Conservation (phyloP, 1,140 invertebrate genomes). For the Meloidogyne floridensis region DNA sequence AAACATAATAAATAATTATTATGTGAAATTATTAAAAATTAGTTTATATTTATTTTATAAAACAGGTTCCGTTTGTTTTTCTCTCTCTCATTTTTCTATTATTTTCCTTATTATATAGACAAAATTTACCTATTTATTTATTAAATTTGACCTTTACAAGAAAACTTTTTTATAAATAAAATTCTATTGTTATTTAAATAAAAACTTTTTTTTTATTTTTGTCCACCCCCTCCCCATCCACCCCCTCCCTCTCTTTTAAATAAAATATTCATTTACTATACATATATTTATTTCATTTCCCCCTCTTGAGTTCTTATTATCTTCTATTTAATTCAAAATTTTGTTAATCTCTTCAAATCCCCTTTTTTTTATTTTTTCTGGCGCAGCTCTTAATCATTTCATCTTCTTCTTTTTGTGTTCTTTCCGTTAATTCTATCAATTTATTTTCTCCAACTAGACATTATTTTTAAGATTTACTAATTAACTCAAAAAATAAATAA, state of each 20-base stretch:
- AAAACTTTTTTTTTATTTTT: too few species aligned
- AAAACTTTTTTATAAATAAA: too few species aligned
- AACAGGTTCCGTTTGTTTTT: slow-evolving; percentile 67
- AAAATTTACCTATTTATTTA: too few species aligned
- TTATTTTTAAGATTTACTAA: not conserved
- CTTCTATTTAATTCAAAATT: not conserved
- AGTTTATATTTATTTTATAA: slow-evolving; percentile 61
- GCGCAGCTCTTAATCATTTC: slow-evolving; percentile 1
- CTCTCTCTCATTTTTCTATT: slow-evolving; percentile 25
- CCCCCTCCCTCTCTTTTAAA: too few species aligned
- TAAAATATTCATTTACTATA: too few species aligned
- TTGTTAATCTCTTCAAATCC: not conserved
- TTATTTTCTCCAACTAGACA: not conserved
- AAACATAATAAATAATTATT: not conserved
- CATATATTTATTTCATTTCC: too few species aligned
- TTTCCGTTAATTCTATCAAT: not conserved
- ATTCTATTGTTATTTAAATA: too few species aligned
- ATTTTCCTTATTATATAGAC: too few species aligned
- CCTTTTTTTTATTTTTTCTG: not conserved
- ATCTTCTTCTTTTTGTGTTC: not conserved
- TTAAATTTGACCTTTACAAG: too few species aligned
- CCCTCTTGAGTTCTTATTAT: not conserved
- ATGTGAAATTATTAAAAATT: slow-evolving; percentile 56
- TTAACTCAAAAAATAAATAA: not conserved
- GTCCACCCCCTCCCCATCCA: too few species aligned